These are phyloP conservation scores for Torymus aiolomorphi DNA, from an alignment of 2,888 invertebrate genomes.

Conservation along the genomic window DNA sequence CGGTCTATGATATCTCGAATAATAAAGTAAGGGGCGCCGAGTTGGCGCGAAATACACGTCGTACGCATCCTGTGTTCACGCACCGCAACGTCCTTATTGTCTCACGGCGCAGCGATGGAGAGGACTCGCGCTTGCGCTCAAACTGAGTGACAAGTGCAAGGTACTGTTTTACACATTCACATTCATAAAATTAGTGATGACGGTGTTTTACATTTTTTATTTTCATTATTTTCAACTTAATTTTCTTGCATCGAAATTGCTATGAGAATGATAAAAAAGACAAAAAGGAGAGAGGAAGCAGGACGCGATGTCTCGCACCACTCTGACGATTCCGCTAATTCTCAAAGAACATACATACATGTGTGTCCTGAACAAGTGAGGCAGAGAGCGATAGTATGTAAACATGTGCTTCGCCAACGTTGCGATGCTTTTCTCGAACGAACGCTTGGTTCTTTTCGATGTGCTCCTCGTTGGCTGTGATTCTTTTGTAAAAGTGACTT, in stretches of 20 bases:
- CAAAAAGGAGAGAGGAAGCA: constrained; percentile 26
- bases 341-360: background rate
- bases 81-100: constrained; percentile 71
- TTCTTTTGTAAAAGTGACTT: constrained; percentile 12
- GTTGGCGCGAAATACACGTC: constrained; percentile 55
- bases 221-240: background rate
- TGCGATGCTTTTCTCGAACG: constrained; percentile 21
- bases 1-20: constrained; percentile 2
- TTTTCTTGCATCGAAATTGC: too few relatives aligned
- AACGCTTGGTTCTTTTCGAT: constrained; percentile 6
- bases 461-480: background rate
- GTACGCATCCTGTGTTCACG: constrained; percentile 76
- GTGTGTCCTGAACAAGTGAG: constrained; percentile 24
- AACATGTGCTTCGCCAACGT: constrained; percentile 13
- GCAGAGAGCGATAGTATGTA: constrained; percentile 11
- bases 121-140: constrained; percentile 86
- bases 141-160: constrained; percentile 88
- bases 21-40: constrained; percentile 43
- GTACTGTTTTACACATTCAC: constrained; percentile 79
- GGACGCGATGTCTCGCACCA: constrained; percentile 63
- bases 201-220: constrained; percentile 31
- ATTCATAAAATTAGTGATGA: constrained; percentile 62
- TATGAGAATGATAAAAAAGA: constrained; percentile 1
- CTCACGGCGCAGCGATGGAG: constrained; percentile 76
- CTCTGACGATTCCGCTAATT: constrained; percentile 56